Evolutionary conservation across 1,140 invertebrate genomes (phyloP), one percentile per base, ranked within the genome.

Genomic region (Lordiphosa stackelbergi): DNA sequence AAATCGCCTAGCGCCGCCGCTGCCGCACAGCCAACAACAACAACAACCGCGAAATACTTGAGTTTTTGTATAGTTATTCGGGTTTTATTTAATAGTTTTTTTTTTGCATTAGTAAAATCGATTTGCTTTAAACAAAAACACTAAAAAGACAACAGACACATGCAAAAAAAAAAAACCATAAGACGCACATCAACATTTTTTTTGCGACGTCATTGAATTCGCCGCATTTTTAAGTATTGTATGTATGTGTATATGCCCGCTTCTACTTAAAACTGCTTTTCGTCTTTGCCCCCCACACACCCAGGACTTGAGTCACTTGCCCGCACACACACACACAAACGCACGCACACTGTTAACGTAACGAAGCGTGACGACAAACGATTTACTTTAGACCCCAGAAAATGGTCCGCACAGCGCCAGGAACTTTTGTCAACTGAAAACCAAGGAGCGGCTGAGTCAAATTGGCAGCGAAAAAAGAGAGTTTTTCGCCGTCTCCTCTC

Each of bases 201-300:
- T 31, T 64, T 83, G 68, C 77, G 77, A 83, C 77, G 77, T 81
- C 77, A 81, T 77, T 81, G 60, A 81, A 83, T 83, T 83, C 77
- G 77, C 77, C 77, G 77, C 72, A 70, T 49, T 40, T 55, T 13
- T 46, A 54, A 53, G 53, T 61, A 53, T 31, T 58, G 34, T 70
- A 51, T 55, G 45, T 63, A 41, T 51, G n/a, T 12, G 19, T 53
- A 47, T 53, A 38, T 64, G 34, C 36, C 31, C 34, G 35, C 34
- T 49, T 49, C 47, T 16, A 11, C 48, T 36, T 37, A 22, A 12
- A 51, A 28, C 37, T 53, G 22, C 24, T 42, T 10, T 41, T 12
- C 22, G 11, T 65, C 37, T 37, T 37, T 11, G 16, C 24, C 51
- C 37, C 28, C 28, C 28, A 31, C 28, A 31, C 28, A 38, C 36